A percentile compares a stretch with the other conserved stretches of the same genome.
These are phyloP conservation scores for Sinodicranocentrus sp. DNA, from an alignment of 2,888 invertebrate species.

Conservation along the genomic window DNA sequence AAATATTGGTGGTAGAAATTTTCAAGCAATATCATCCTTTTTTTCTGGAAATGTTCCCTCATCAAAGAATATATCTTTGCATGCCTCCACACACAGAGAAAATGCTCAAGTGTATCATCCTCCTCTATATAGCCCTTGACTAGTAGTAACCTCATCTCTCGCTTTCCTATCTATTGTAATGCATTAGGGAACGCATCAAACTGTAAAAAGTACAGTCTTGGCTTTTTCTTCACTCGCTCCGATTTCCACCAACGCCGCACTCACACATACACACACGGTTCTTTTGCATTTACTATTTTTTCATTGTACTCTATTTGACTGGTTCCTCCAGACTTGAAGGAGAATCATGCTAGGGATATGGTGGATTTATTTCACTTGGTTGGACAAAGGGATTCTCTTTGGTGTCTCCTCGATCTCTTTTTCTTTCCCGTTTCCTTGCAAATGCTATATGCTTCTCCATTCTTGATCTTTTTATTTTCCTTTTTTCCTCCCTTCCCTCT, in stretches of 20 bases:
- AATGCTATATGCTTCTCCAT: constrained; percentile 29
- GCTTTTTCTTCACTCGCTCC: constrained; percentile 22
- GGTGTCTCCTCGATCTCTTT: constrained; percentile 57
- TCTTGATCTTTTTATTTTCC: constrained; percentile 54
- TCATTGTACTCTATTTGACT: constrained; percentile 43
- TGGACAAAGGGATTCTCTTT: constrained; percentile 70
- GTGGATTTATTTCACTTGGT: constrained; percentile 71
- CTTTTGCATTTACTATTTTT: constrained; percentile 30
- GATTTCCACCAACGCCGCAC: background rate
- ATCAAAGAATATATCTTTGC: background rate
- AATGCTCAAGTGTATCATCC: no score
- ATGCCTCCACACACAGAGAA: background rate
- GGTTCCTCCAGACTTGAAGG: constrained; percentile 49
- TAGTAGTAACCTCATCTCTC: no score
- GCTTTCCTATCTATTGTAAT: constrained; percentile 17
- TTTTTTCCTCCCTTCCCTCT: constrained; percentile 42
- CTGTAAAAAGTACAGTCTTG: constrained; percentile 62
- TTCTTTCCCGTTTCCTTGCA: constrained; percentile 29
- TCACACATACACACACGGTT: no score
- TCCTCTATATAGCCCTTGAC: no score
- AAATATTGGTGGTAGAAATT: no score
- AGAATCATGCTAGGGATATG: constrained; percentile 68
- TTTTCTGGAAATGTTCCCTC: no score
- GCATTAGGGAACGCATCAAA: constrained; percentile 60
- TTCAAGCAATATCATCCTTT: no score